Evolutionary conservation across 2,888 invertebrate species (phyloP).

Genomic region (Ectropis crepuscularia): DNA sequence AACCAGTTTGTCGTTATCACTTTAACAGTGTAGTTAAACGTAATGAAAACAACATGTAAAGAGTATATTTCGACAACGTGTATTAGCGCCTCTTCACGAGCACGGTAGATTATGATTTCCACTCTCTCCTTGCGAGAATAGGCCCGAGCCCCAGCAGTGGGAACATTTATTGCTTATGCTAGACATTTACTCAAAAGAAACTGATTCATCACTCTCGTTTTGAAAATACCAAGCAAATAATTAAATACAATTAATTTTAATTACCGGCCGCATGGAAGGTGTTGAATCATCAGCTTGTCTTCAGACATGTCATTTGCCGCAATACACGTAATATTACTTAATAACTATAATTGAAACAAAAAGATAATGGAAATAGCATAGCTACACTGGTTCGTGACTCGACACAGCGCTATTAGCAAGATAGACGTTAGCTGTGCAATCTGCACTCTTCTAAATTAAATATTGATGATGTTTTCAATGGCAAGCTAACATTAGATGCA

Average conservation of each 20-base stretch:
- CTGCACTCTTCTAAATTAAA: constrained; percentile 44
- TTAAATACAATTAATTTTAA: background rate
- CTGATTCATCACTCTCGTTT: too few relatives aligned
- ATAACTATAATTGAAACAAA: constrained; percentile 22
- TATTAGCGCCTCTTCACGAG: too few relatives aligned
- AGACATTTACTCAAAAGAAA: too few relatives aligned
- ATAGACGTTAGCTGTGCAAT: constrained; percentile 45
- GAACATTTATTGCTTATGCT: too few relatives aligned
- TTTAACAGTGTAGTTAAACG: too few relatives aligned
- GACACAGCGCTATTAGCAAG: constrained; percentile 59
- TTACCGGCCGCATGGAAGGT: constrained; percentile 1
- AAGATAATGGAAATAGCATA: constrained; percentile 26
- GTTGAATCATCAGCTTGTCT: constrained; percentile 12
- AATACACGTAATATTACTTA: constrained; percentile 10
- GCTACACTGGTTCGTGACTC: constrained; percentile 47
- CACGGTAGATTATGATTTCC: too few relatives aligned
- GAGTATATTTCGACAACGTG: too few relatives aligned
- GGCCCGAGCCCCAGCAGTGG: too few relatives aligned
- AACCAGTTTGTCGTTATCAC: too few relatives aligned
- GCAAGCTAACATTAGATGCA: constrained; percentile 3
- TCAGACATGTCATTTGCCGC: constrained; percentile 1
- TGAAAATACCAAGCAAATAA: too few relatives aligned
- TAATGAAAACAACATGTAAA: too few relatives aligned
- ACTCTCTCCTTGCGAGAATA: too few relatives aligned
- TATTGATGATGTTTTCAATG: constrained; percentile 41